These are phyloP conservation scores for Perccottus glenii DNA, from an alignment of 2,113 vertebrate species.

Conservation along the genomic window DNA sequence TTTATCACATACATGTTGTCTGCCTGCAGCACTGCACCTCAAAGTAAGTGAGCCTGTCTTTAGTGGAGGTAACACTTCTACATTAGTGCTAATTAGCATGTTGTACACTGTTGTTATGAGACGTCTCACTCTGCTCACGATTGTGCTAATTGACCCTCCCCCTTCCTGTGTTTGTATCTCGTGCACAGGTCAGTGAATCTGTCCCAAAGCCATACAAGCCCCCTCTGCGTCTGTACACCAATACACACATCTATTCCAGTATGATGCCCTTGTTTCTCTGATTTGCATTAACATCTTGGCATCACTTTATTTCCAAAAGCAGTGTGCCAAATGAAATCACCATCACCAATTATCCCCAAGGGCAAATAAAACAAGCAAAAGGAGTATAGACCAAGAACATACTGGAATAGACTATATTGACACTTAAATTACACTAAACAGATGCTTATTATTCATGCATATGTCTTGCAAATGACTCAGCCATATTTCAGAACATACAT, in stretches of 20 bases:
- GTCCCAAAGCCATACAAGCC: constrained; percentile 7
- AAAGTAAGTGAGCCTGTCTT: background rate
- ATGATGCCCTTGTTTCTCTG: constrained; percentile 19
- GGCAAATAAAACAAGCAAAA: background rate
- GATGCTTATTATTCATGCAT: background rate
- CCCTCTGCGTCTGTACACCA: constrained; percentile 10
- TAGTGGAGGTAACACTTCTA: background rate
- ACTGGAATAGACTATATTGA: background rate
- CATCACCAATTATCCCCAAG: background rate
- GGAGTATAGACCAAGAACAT: background rate
- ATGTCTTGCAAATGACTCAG: background rate
- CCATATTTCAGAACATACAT: background rate
- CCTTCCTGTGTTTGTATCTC: constrained; percentile 38
- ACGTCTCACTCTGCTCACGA: constrained; percentile 1
- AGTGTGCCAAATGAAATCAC: background rate
- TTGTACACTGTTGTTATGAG: background rate
- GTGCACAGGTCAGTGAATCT: constrained; percentile 62
- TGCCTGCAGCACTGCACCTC: background rate
- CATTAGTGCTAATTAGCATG: constrained; percentile 5
- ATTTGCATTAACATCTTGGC: background rate
- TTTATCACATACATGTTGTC: constrained; percentile 8
- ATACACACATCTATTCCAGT: constrained; percentile 46
- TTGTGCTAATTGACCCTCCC: constrained; percentile 28
- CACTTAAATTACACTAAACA: background rate
- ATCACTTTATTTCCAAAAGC: constrained; percentile 6